A percentile compares a stretch with the other conserved stretches of the same genome.
Conservation (phyloP, 2,797 vertebrate species). For the Ambastaia sidthimunki region DNA sequence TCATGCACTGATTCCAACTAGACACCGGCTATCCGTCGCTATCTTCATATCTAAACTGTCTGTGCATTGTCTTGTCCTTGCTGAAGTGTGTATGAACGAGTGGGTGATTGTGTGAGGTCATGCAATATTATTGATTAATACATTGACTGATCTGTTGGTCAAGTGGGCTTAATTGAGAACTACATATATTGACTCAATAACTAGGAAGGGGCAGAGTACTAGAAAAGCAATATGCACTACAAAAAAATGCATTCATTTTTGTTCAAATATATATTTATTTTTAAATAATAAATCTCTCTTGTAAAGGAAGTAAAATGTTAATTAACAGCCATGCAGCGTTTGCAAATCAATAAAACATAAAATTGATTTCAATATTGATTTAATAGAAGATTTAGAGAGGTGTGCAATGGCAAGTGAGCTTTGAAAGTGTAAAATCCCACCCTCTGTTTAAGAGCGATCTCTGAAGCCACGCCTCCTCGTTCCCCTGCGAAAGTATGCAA, state of each 20-base stretch:
- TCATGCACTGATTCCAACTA: slow-evolving; percentile 53
- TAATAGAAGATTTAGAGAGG: background rate
- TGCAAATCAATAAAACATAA: slow-evolving; percentile 34
- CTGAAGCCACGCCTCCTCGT: too few species aligned
- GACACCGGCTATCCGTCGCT: slow-evolving; percentile 54
- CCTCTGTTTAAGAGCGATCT: too few species aligned
- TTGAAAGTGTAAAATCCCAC: too few species aligned
- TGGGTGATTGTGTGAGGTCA: background rate
- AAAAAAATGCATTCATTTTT: background rate
- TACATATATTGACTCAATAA: too few species aligned
- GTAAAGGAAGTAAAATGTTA: slow-evolving; percentile 9
- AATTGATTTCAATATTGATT: slow-evolving; percentile 21
- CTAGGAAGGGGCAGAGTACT: too few species aligned
- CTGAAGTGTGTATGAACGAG: slow-evolving; percentile 15
- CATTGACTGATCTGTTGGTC: slow-evolving; percentile 11
- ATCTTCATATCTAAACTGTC: slow-evolving; percentile 56
- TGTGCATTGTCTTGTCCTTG: slow-evolving; percentile 10
- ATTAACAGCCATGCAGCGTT: background rate
- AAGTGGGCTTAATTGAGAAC: slow-evolving; percentile 16
- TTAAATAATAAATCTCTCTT: background rate
- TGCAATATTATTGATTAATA: slow-evolving; percentile 26
- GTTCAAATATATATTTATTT: too few species aligned
- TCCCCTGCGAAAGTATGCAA: too few species aligned
- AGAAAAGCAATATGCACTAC: background rate
- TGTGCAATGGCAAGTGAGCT: too few species aligned